Evolutionary conservation across 2,888 invertebrate species (phyloP).

Genomic region (Gymnosoma rotundatum): DNA sequence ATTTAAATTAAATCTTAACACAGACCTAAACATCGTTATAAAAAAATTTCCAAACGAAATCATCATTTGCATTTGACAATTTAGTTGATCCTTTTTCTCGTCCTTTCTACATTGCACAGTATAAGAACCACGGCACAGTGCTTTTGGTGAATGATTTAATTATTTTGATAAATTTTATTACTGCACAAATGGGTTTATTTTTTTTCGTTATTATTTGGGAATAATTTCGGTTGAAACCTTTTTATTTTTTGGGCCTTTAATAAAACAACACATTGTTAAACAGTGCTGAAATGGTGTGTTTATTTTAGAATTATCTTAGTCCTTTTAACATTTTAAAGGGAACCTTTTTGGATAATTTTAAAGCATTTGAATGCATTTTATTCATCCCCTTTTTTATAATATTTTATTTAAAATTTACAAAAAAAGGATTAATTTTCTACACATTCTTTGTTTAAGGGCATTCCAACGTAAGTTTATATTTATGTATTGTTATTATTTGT

Average conservation of each 20-base stretch:
- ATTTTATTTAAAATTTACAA: neutral
- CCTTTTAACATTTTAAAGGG: constrained; percentile 12
- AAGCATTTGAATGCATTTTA: constrained; percentile 12
- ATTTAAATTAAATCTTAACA: constrained; percentile 29
- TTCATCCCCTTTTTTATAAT: constrained; percentile 22
- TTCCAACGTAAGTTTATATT: constrained; percentile 35
- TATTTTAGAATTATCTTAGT: constrained; percentile 38
- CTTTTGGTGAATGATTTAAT: constrained; percentile 65
- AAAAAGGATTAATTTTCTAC: constrained; percentile 37
- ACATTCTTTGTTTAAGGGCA: constrained; percentile 46
- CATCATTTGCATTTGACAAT: constrained; percentile 57
- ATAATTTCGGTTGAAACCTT: constrained; percentile 35
- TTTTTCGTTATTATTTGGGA: constrained; percentile 46
- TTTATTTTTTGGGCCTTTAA: constrained; percentile 43
- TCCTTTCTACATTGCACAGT: neutral
- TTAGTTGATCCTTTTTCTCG: constrained; percentile 31
- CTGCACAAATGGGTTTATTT: constrained; percentile 62
- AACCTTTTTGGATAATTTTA: neutral
- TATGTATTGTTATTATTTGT: constrained; percentile 58
- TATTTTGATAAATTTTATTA: constrained; percentile 71
- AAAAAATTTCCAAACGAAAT: constrained; percentile 22
- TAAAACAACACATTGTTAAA: constrained; percentile 56
- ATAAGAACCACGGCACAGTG: constrained; percentile 39
- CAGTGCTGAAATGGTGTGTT: constrained; percentile 63
- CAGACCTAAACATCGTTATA: constrained; percentile 16